Evolutionary conservation across 2,888 invertebrate genomes (phyloP).

Genomic region (Uloborus plumipes): DNA sequence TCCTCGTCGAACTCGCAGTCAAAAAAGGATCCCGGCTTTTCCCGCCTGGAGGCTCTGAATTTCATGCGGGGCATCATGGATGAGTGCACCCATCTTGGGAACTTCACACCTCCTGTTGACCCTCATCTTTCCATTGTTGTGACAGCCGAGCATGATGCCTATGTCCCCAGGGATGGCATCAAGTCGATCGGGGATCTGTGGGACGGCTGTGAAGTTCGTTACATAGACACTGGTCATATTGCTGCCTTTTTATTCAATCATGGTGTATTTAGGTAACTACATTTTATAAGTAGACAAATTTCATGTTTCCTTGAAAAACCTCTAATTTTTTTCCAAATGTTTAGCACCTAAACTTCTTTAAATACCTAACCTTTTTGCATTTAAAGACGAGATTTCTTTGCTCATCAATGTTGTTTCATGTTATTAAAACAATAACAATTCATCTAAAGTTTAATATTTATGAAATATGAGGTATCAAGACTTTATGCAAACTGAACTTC

Average conservation of each 20-base stretch:
- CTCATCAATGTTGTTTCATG: no score
- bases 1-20: neutral
- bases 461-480: no score
- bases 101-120: conserved; percentile 88
- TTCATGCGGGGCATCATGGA: conserved; percentile 99
- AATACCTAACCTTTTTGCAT: no score
- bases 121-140: conserved; percentile 91
- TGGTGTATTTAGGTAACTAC: conserved; percentile 83
- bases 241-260: conserved; percentile 89
- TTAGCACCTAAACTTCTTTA: no score
- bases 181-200: conserved; percentile 88
- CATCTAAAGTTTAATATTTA: no score
- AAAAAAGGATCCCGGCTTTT: conserved; percentile 24
- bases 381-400: no score
- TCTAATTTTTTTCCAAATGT: no score
- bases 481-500: no score
- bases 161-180: conserved; percentile 89
- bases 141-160: conserved; percentile 79
- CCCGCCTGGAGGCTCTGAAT: conserved; percentile 74
- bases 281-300: no score
- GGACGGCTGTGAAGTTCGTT: conserved; percentile 91
- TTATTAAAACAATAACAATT: no score
- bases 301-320: no score
- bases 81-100: conserved; percentile 95
- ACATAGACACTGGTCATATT: conserved; percentile 86